Percentiles rank a stretch among this genome's conserved stretches.
Evolutionary conservation across 1,140 invertebrate species (phyloP).

Genomic region (Acyrthosiphon pisum): DNA sequence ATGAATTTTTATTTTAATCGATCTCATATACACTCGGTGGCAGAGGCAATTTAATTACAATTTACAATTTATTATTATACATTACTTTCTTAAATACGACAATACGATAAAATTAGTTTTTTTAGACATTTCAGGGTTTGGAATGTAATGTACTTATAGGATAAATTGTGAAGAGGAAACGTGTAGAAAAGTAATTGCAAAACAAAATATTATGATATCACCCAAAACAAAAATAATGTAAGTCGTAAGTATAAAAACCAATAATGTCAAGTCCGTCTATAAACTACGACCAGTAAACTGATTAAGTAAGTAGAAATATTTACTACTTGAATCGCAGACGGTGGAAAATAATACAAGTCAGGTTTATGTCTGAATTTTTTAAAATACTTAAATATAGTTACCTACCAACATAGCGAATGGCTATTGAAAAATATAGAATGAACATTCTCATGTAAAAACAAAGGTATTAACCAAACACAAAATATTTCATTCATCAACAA

Average conservation of each 20-base stretch:
- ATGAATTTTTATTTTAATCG: too few relatives aligned
- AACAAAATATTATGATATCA: too few relatives aligned
- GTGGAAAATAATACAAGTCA: background rate
- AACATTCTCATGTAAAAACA: background rate
- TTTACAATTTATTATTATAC: too few relatives aligned
- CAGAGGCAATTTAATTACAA: too few relatives aligned
- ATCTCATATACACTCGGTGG: too few relatives aligned
- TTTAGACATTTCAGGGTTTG: too few relatives aligned
- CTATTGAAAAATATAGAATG: background rate
- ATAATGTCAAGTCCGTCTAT: background rate
- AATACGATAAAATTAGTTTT: too few relatives aligned
- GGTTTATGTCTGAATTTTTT: background rate
- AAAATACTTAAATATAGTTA: background rate
- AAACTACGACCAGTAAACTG: background rate
- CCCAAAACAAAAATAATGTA: background rate
- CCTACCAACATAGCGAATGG: background rate
- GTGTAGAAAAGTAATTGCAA: background rate
- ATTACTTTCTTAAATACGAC: too few relatives aligned
- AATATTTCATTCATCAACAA: background rate
- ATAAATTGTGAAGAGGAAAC: background rate
- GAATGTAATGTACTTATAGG: background rate
- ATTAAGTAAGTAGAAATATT: background rate
- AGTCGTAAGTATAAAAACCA: background rate
- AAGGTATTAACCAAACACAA: background rate
- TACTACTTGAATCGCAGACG: background rate